Percentiles rank a stretch among this genome's conserved stretches.
These are phyloP conservation scores for Lottia gigantea DNA, from an alignment of 2,888 invertebrate species.

Conservation along the genomic window DNA sequence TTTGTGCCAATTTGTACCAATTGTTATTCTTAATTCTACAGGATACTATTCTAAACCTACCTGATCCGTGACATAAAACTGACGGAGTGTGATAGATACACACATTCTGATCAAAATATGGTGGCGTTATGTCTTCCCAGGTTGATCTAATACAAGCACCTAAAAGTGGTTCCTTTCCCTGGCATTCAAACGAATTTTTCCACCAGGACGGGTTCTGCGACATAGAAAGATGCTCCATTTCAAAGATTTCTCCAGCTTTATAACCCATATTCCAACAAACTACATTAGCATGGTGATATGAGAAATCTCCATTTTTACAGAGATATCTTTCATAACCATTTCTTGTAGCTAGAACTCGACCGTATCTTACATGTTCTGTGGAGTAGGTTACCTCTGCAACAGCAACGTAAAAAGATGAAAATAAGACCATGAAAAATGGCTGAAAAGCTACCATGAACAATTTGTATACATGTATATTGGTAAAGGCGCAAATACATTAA, in stretches of 20 bases:
- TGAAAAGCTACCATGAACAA: too few species aligned
- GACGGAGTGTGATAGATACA: background rate
- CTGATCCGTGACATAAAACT: background rate
- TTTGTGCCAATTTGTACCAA: too few species aligned
- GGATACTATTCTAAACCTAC: background rate
- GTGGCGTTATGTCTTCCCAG: background rate
- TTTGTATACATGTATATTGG: too few species aligned
- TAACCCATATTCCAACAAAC: background rate
- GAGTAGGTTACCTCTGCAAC: background rate
- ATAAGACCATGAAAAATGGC: too few species aligned
- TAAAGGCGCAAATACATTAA: too few species aligned
- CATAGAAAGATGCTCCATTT: background rate
- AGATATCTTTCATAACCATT: constrained; percentile 1
- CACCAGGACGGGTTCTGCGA: background rate
- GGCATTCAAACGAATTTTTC: background rate
- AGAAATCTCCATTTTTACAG: background rate
- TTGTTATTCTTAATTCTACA: too few species aligned
- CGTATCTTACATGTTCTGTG: background rate
- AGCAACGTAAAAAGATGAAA: background rate
- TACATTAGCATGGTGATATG: background rate
- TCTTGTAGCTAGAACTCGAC: background rate
- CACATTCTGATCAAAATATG: background rate
- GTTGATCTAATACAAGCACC: background rate
- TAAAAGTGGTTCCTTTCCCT: background rate
- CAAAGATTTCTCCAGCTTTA: background rate